Evolutionary conservation across 2,113 vertebrate species (phyloP).

Genomic region (Nansenia antarctica): DNA sequence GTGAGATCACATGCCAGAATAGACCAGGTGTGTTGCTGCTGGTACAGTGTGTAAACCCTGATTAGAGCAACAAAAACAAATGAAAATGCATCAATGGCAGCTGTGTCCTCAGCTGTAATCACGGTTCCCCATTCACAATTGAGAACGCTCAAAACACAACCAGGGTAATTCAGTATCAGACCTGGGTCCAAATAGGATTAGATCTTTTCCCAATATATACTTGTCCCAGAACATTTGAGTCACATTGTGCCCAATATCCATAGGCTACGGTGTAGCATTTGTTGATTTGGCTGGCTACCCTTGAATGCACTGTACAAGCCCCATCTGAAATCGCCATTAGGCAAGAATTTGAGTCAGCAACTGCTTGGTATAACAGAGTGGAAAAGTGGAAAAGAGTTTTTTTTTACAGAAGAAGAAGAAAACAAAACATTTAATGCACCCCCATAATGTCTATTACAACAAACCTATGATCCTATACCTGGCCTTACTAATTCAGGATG

Average conservation of each 20-base stretch:
- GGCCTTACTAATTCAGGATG: not conserved
- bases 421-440: no score
- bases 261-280: constrained; percentile 29
- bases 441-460: not conserved
- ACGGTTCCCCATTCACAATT: constrained; percentile 27
- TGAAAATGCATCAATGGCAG: constrained; percentile 22
- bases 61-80: constrained; percentile 19
- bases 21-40: constrained; percentile 40
- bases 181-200: no score
- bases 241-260: not conserved
- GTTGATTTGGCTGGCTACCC: constrained; percentile 48
- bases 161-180: not conserved
- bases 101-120: constrained; percentile 40
- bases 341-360: no score
- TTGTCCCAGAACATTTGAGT: constrained; percentile 27
- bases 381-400: no score
- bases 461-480: not conserved
- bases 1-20: constrained; percentile 26
- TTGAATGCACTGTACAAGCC: constrained; percentile 32
- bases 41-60: constrained; percentile 31
- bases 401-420: no score
- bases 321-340: constrained; percentile 10
- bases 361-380: no score
- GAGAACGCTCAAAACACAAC: constrained; percentile 34
- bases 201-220: constrained; percentile 10